phyloP scores from a whole-genome alignment of 1,140 invertebrate species.

The Dinoponera quadriceps region DNA sequence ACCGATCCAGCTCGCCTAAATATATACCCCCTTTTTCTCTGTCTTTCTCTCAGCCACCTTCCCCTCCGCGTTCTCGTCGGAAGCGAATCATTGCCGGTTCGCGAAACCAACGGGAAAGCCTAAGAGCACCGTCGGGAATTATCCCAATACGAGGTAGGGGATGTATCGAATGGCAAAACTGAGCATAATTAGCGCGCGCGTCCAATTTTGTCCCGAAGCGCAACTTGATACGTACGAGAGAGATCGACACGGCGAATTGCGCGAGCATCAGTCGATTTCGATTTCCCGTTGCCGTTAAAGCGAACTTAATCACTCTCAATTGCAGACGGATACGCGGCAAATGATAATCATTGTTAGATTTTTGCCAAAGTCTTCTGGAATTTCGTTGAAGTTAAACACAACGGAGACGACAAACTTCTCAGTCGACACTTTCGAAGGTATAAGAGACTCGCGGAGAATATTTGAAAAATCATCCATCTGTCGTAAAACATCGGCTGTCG shows the following conservation, averaged over 20 bases:
- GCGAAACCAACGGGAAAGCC: conserved; percentile 2
- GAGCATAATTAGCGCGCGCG: background rate
- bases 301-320: background rate
- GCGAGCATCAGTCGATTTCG: background rate
- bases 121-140: background rate
- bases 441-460: background rate
- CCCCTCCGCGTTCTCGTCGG: conserved; percentile 64
- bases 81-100: conserved; percentile 35
- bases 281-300: background rate
- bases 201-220: background rate
- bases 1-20: conserved; percentile 83
- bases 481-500: background rate
- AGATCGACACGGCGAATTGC: background rate
- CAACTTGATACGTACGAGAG: background rate
- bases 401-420: background rate
- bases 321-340: background rate
- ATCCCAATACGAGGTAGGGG: conserved; percentile 14
- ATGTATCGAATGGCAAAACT: background rate
- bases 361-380: background rate
- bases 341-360: background rate
- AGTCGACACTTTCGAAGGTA: background rate
- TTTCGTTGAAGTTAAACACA: background rate
- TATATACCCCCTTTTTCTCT: conserved; percentile 81
- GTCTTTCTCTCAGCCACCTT: conserved; percentile 71
- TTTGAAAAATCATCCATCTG: background rate